phyloP scores from a whole-genome alignment of 2,797 vertebrate species.

The Harpagifer antarcticus region DNA sequence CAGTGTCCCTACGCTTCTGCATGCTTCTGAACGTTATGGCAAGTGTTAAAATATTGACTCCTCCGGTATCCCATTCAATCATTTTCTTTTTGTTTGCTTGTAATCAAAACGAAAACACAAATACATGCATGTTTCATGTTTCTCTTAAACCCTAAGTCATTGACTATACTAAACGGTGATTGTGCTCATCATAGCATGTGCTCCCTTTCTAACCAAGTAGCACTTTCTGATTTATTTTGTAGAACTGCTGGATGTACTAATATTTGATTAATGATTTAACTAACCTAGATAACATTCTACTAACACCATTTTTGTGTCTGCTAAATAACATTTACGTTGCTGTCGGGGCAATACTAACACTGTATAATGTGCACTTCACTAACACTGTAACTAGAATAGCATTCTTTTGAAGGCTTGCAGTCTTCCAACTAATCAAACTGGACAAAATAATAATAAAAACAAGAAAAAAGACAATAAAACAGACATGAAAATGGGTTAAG shows the following conservation, averaged over 20 bases:
- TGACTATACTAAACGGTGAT: constrained; percentile 58
- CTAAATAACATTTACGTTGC: constrained; percentile 96
- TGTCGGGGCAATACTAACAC: constrained; percentile 94
- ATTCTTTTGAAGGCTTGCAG: constrained; percentile 87
- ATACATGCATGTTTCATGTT: constrained; percentile 73
- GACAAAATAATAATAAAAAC: constrained; percentile 81
- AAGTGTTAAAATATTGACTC: constrained; percentile 72
- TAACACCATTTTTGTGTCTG: constrained; percentile 99
- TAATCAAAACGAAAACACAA: constrained; percentile 79
- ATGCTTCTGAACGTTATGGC: constrained; percentile 86
- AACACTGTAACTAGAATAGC: constrained; percentile 91
- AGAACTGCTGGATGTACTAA: constrained; percentile 93
- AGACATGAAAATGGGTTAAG: constrained; percentile 99
- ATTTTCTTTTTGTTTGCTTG: constrained; percentile 77
- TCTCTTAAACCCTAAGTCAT: constrained; percentile 48
- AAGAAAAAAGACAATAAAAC: constrained; percentile 85
- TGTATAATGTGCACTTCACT: constrained; percentile 90
- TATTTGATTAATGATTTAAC: constrained; percentile 90
- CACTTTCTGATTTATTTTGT: constrained; percentile 88
- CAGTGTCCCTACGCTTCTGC: constrained; percentile 82
- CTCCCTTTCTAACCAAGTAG: constrained; percentile 91
- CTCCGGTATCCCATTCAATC: constrained; percentile 41
- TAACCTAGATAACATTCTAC: constrained; percentile 97
- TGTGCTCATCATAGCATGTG: constrained; percentile 89
- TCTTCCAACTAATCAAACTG: constrained; percentile 94